Base-by-base conservation (phyloP, 2,113 vertebrate species). In the Chionis minor region DNA sequence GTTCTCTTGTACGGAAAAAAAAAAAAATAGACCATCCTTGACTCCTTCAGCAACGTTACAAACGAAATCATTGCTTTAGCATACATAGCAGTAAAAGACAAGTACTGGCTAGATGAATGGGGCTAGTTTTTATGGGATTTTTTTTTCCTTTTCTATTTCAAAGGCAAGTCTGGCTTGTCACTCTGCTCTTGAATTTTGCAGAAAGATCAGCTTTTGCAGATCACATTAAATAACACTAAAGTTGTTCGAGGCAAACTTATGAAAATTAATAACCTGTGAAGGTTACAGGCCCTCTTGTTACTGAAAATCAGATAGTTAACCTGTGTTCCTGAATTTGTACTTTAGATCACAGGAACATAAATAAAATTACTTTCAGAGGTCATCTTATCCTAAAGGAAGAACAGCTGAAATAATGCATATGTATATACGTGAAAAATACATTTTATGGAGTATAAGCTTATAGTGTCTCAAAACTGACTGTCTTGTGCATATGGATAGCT, bases 231-330 rank as follows among this genome's bases (percentile, higher is more conserved):
- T 49, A 92, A 6, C 32, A 40, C 8, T 59, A 12, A 24, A 69
- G 21, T 12, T 82, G 38, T 80, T 81, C 18, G 62, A 70, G 62
- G 73, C 56, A 65, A 58, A 69, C 8, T 66, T 62, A 66, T 3
- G 42, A 82, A 95, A 94, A 61, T 74, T 79, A 91, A 95, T 85
- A 70, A 58, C 51, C 54, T 62, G 20, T 75, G 71, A 88, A 91
- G 62, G 81, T 88, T 81, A 38, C 5, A 9, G 32, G 8, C 12
- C 33, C 33, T 69, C 70, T 54, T 91, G 54, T 85, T 82, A 44
- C 49, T 85, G 49, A 58, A 87, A 81, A 72, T 56, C 40, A 65
- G n/a, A 3, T 4, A 52, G 54, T 58, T 87, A 40, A 42, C 77
- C 51, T 87, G 16, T 13, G 27, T 87, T 73, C 44, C 28, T 77